Evolutionary conservation across 1,140 invertebrate genomes (phyloP).

Genomic region (Heliconius hewitsoni): DNA sequence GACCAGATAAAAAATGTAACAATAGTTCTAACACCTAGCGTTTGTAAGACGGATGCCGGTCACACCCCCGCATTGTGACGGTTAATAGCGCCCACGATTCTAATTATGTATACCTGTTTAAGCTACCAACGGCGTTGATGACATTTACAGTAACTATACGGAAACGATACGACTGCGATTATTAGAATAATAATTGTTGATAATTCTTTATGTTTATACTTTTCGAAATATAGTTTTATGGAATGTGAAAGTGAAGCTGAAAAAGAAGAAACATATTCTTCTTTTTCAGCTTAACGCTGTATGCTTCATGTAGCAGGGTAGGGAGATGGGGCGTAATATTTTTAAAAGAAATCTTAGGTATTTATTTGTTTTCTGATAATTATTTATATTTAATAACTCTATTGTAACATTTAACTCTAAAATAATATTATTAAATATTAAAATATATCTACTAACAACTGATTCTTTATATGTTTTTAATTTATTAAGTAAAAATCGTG

Average conservation of each 20-base stretch:
- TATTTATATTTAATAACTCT: no score
- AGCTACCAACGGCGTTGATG: constrained; percentile 47
- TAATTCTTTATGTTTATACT: neutral
- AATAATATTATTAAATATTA: neutral
- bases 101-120: constrained; percentile 66
- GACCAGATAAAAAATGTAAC: constrained; percentile 42
- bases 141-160: constrained; percentile 34
- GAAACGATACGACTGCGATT: constrained; percentile 23
- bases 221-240: neutral
- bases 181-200: neutral
- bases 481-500: neutral
- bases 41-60: constrained; percentile 55
- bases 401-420: neutral
- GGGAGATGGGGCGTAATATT: no score
- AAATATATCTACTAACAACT: neutral
- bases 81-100: constrained; percentile 58
- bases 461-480: neutral
- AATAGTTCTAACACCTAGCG: constrained; percentile 70
- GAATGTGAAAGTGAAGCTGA: neutral
- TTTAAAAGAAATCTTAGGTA: no score
- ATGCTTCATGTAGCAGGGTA: no score
- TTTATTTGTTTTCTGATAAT: no score
- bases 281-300: no score
- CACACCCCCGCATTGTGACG: constrained; percentile 53
- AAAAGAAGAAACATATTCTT: neutral